Evolutionary conservation across 2,888 invertebrate genomes (phyloP).

Genomic region (Mesorhabditis sp.): DNA sequence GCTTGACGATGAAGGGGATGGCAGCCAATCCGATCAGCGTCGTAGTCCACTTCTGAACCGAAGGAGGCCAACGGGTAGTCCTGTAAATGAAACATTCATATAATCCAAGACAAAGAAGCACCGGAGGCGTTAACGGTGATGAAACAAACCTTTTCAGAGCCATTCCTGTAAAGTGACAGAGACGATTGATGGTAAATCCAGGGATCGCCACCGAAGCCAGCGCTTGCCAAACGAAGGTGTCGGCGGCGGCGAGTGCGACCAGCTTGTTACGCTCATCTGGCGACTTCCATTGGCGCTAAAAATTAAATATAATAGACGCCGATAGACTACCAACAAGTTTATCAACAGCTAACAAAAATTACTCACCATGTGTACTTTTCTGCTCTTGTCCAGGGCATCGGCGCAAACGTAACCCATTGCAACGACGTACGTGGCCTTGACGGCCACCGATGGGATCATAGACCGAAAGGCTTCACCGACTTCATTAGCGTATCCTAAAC

Average conservation of each 20-base stretch:
- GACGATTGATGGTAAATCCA: constrained; percentile 80
- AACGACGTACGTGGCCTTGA: constrained; percentile 73
- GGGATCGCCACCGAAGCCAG: constrained; percentile 84
- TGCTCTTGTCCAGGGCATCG: constrained; percentile 77
- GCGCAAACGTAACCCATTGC: constrained; percentile 81
- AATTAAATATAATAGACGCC: background rate
- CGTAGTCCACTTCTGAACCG: constrained; percentile 66
- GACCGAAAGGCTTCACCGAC: constrained; percentile 88
- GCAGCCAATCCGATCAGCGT: constrained; percentile 73
- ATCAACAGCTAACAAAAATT: constrained; percentile 6
- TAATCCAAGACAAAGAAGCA: background rate
- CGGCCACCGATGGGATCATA: constrained; percentile 71
- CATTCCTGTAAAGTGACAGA: constrained; percentile 65
- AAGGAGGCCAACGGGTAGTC: constrained; percentile 59
- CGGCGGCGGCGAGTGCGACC: constrained; percentile 66
- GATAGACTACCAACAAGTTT: background rate
- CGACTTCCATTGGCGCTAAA: constrained; percentile 13
- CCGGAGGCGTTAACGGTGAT: background rate
- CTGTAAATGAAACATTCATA: constrained; percentile 18
- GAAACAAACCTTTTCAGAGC: constrained; percentile 26
- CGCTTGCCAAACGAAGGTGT: constrained; percentile 87
- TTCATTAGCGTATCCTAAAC: constrained; percentile 87
- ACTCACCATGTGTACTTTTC: constrained; percentile 67
- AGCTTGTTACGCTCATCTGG: constrained; percentile 30
- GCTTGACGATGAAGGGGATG: constrained; percentile 86